These are phyloP conservation scores for Botia kubotai DNA, from an alignment of 2,797 vertebrate genomes.

Conservation along the genomic window DNA sequence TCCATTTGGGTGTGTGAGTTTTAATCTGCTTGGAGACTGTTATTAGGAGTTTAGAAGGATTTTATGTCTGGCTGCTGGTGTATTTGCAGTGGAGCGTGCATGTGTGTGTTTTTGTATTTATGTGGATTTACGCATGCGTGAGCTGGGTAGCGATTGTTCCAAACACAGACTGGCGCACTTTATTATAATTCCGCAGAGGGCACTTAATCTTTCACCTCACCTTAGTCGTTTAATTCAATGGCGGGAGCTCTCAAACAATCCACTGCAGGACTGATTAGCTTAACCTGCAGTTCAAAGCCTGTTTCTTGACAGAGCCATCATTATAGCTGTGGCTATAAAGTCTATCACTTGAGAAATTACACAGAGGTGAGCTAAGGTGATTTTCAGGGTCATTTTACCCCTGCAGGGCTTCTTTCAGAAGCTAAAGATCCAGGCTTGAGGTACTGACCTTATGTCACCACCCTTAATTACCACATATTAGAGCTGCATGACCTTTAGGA, in stretches of 20 bases:
- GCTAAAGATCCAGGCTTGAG: conserved; percentile 20
- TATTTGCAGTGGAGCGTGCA: conserved; percentile 21
- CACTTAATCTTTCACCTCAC: conserved; percentile 18
- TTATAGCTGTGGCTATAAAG: conserved; percentile 11
- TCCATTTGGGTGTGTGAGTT: conserved; percentile 61
- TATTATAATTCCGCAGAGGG: conserved; percentile 2
- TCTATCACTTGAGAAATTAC: conserved; percentile 41
- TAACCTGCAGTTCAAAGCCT: conserved; percentile 30
- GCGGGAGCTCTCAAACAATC: conserved; percentile 9
- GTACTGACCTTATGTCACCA: conserved; percentile 40
- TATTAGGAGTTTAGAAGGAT: conserved; percentile 61
- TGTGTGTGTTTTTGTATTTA: conserved; percentile 34
- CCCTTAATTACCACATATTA: conserved; percentile 38
- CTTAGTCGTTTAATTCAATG: neutral
- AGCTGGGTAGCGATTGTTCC: neutral
- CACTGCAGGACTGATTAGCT: conserved; percentile 16
- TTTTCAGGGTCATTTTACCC: conserved; percentile 28
- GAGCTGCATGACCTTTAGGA: conserved; percentile 65
- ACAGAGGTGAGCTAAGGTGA: conserved; percentile 22
- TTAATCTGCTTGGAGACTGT: conserved; percentile 68
- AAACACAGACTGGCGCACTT: neutral
- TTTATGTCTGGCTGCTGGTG: conserved; percentile 37
- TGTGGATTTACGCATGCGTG: conserved; percentile 55
- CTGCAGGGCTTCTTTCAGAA: conserved; percentile 41
- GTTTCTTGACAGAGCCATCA: conserved; percentile 7